Conservation (phyloP, 2,113 vertebrate species). For the Trematomus loennbergii region DNA sequence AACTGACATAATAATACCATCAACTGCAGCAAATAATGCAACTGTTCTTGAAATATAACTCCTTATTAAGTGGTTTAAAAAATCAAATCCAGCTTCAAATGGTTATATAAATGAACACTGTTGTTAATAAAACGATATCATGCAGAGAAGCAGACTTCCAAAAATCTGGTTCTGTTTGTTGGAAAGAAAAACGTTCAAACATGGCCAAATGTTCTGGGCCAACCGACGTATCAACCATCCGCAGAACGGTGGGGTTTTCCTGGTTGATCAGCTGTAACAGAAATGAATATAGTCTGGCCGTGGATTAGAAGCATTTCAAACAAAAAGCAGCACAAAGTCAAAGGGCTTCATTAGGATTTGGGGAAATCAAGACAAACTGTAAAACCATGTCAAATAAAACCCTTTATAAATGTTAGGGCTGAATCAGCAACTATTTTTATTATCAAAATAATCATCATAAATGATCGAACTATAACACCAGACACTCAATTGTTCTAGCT, state of each 20-base stretch:
- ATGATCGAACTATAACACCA: no score
- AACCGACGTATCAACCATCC: slow-evolving; percentile 20
- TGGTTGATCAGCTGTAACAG: slow-evolving; percentile 16
- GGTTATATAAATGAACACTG: background rate
- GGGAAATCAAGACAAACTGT: no score
- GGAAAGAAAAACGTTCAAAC: slow-evolving; percentile 11
- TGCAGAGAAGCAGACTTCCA: slow-evolving; percentile 18
- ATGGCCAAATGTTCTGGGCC: background rate
- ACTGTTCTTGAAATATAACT: background rate
- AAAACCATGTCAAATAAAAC: no score
- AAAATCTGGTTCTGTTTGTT: slow-evolving; percentile 22
- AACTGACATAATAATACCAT: no score
- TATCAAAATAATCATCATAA: no score
- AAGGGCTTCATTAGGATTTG: slow-evolving; percentile 19
- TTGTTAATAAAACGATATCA: slow-evolving; percentile 22
- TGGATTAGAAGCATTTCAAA: slow-evolving; percentile 38
- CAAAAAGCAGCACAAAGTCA: slow-evolving; percentile 36
- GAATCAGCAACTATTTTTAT: no score
- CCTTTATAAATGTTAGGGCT: no score
- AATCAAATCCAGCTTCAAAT: background rate
- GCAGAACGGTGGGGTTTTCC: slow-evolving; percentile 11
- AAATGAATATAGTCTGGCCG: slow-evolving; percentile 1
- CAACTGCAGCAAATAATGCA: background rate
- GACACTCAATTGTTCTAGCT: no score
- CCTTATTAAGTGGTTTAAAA: background rate